phyloP scores from a whole-genome alignment of 1,140 invertebrate species.

The Drosophila willistoni region DNA sequence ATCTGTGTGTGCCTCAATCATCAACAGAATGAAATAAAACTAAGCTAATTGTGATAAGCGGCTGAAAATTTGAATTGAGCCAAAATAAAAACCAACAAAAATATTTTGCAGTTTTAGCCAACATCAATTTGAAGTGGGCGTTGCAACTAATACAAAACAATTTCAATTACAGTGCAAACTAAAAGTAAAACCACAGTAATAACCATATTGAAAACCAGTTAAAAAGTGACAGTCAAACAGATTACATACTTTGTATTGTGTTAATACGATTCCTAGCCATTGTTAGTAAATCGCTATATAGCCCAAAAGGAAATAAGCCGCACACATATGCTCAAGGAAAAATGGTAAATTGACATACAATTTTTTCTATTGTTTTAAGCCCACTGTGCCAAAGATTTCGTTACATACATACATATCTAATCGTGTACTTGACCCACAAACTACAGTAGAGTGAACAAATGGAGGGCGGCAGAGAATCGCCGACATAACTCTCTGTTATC shows the following conservation, averaged over 20 bases:
- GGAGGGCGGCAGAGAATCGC: neutral
- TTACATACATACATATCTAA: neutral
- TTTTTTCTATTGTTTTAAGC: slow-evolving; percentile 5
- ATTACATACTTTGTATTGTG: slow-evolving; percentile 53
- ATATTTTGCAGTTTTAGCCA: slow-evolving; percentile 23
- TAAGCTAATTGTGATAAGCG: slow-evolving; percentile 51
- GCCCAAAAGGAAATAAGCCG: slow-evolving; percentile 28
- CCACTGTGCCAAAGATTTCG: neutral
- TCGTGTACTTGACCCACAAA: slow-evolving; percentile 75
- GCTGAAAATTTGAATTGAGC: slow-evolving; percentile 35
- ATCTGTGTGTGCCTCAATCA: slow-evolving; percentile 11
- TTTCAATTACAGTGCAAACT: slow-evolving; percentile 78
- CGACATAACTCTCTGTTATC: slow-evolving; percentile 11
- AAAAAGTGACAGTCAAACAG: slow-evolving; percentile 68
- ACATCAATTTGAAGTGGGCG: slow-evolving; percentile 38
- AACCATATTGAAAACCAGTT: slow-evolving; percentile 69
- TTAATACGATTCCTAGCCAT: slow-evolving; percentile 13
- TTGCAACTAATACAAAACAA: slow-evolving; percentile 53
- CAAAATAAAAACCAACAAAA: slow-evolving; percentile 19
- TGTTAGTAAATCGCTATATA: slow-evolving; percentile 17
- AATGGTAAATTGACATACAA: slow-evolving; percentile 42
- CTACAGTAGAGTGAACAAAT: slow-evolving; percentile 39
- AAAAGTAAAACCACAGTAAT: slow-evolving; percentile 62
- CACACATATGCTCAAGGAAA: slow-evolving; percentile 16
- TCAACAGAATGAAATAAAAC: slow-evolving; percentile 29